These are phyloP conservation scores for Meteorus sp. DNA, from an alignment of 1,140 invertebrate species.

Conservation along the genomic window DNA sequence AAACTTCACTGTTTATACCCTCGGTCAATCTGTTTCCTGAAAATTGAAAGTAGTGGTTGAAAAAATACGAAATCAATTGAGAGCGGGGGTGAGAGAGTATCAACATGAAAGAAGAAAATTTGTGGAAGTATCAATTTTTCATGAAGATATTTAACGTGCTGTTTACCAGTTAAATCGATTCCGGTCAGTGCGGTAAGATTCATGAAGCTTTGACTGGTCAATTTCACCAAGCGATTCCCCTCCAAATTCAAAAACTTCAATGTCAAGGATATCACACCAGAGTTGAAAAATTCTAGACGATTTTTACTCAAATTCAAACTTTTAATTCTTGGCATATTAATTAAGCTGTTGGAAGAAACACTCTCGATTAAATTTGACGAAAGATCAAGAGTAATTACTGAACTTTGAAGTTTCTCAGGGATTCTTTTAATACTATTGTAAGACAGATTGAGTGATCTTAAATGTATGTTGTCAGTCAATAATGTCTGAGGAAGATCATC, in stretches of 20 bases:
- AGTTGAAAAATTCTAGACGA: constrained; percentile 38
- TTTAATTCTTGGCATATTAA: constrained; percentile 60
- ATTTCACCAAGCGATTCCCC: constrained; percentile 37
- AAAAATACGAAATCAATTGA: too few species aligned
- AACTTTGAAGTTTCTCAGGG: constrained; percentile 32
- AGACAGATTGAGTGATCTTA: constrained; percentile 66
- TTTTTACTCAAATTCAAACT: constrained; percentile 61
- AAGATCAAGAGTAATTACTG: constrained; percentile 58
- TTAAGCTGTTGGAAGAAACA: constrained; percentile 60
- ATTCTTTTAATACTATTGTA: constrained; percentile 59
- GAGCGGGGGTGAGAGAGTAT: too few species aligned
- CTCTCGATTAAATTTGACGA: constrained; percentile 67
- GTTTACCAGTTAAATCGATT: constrained; percentile 49
- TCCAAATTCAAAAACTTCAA: constrained; percentile 39
- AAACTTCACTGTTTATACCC: constrained; percentile 62
- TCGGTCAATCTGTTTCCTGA: constrained; percentile 68
- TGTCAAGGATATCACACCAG: constrained; percentile 32
- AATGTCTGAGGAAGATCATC: constrained; percentile 58
- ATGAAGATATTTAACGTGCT: constrained; percentile 9
- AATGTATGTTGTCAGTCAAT: constrained; percentile 61
- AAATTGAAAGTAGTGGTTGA: constrained; percentile 6
- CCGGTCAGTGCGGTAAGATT: constrained; percentile 38
- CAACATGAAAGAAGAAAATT: constrained; percentile 8
- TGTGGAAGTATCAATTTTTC: neutral
- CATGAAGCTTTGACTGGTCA: constrained; percentile 38